Evolutionary conservation across 2,113 vertebrate species (phyloP).

Genomic region (Embiotoca jacksoni): DNA sequence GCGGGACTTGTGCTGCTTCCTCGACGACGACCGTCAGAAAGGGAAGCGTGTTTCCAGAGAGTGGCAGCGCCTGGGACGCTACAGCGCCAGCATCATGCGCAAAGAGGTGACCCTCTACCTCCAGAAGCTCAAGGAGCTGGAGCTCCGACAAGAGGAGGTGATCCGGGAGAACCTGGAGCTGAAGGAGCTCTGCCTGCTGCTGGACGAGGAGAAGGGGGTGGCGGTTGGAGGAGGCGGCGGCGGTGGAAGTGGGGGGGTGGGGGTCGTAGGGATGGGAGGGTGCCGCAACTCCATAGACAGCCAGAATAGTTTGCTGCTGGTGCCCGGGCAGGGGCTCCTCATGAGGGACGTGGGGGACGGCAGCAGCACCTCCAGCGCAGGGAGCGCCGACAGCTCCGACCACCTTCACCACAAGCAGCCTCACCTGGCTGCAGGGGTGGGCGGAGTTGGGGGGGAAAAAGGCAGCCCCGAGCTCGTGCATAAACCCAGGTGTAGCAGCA

Average conservation of each 20-base stretch:
- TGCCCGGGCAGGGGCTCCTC: conserved; percentile 84
- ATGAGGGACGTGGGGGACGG: conserved; percentile 94
- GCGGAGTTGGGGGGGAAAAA: conserved; percentile 68
- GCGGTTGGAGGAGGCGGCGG: conserved; percentile 63
- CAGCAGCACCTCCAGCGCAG: conserved; percentile 95
- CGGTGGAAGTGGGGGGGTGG: conserved; percentile 51
- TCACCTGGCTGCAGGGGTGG: conserved; percentile 84
- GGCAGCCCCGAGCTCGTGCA: conserved; percentile 91
- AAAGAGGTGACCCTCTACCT: conserved; percentile 96
- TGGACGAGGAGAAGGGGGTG: conserved; percentile 92
- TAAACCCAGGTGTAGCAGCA: conserved; percentile 85
- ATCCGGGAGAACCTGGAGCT: conserved; percentile 95
- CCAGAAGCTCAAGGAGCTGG: conserved; percentile 96
- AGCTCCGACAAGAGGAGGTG: conserved; percentile 94
- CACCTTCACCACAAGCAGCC: conserved; percentile 90
- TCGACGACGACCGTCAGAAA: conserved; percentile 97
- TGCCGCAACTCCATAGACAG: conserved; percentile 96
- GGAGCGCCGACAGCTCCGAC: conserved; percentile 95
- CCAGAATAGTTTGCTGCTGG: conserved; percentile 90
- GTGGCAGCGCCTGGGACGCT: conserved; percentile 96
- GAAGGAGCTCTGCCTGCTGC: conserved; percentile 93
- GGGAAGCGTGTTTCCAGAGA: conserved; percentile 96
- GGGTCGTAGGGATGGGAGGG: conserved; percentile 77
- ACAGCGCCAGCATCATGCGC: conserved; percentile 95
- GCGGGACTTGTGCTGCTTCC: conserved; percentile 96